These are phyloP conservation scores for Natrix natrix DNA, from an alignment of 2,797 vertebrate species.

Conservation along the genomic window DNA sequence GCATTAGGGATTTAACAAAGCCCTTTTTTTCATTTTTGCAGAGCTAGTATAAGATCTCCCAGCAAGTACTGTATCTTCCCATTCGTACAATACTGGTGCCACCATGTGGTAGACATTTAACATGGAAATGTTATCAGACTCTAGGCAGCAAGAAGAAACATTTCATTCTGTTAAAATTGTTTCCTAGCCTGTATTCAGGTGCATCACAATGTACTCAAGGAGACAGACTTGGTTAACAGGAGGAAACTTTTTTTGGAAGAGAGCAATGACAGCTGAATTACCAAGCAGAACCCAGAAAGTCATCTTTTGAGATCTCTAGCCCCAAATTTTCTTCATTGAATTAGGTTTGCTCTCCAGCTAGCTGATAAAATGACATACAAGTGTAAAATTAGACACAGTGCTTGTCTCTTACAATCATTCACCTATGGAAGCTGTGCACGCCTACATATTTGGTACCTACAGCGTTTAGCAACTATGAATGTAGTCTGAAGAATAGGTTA, in stretches of 20 bases:
- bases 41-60: background rate
- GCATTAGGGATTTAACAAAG: background rate
- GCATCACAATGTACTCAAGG: background rate
- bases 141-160: background rate
- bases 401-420: background rate
- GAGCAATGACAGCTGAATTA: background rate
- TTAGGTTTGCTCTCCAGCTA: background rate
- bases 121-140: background rate
- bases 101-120: slow-evolving; percentile 9
- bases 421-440: background rate
- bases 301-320: background rate
- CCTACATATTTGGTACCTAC: background rate
- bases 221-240: background rate
- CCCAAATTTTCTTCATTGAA: background rate
- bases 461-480: background rate
- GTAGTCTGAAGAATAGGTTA: background rate
- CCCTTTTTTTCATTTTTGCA: background rate
- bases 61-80: background rate
- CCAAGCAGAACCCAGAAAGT: background rate
- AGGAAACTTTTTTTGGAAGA: background rate
- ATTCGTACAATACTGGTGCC: background rate
- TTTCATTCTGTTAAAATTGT: background rate
- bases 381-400: background rate
- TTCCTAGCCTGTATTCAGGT: background rate
- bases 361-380: background rate